Conservation (phyloP, 2,113 vertebrate species). For the Bujurquina vittata region DNA sequence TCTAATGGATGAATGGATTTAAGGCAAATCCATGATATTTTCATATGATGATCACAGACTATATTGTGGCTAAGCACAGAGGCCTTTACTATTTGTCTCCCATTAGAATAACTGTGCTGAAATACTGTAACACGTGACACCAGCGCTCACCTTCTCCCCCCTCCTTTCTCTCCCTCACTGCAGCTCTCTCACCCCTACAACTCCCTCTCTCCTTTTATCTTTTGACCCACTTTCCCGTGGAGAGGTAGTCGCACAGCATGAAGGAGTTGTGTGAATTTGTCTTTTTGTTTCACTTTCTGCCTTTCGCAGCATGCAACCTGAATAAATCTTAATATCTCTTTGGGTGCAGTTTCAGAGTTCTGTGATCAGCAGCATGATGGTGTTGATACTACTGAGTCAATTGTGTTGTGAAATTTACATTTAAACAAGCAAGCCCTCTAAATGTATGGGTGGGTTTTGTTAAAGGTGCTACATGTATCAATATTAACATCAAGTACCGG, state of each 20-base stretch:
- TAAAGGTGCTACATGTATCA: constrained; percentile 3
- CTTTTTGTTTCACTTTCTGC: neutral
- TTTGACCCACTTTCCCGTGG: constrained; percentile 85
- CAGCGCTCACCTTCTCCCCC: constrained; percentile 52
- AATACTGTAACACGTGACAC: constrained; percentile 20
- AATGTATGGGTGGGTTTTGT: neutral
- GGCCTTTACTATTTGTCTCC: constrained; percentile 14
- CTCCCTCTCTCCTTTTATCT: constrained; percentile 98
- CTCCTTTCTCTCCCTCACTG: constrained; percentile 78
- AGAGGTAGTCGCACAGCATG: constrained; percentile 87
- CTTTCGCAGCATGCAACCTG: constrained; percentile 43
- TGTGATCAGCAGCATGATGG: constrained; percentile 37
- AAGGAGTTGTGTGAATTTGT: constrained; percentile 31
- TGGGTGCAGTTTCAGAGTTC: constrained; percentile 18
- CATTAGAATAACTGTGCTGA: neutral
- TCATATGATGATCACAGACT: constrained; percentile 16
- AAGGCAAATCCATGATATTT: constrained; percentile 39
- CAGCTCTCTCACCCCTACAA: constrained; percentile 97
- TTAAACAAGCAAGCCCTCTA: neutral
- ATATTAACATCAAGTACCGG: neutral
- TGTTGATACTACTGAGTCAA: neutral
- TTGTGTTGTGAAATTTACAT: neutral
- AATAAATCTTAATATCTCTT: neutral
- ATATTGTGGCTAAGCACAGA: constrained; percentile 5
- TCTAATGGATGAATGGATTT: constrained; percentile 34